phyloP scores from a whole-genome alignment of 2,113 vertebrate genomes.

The Hippocampus zosterae region DNA sequence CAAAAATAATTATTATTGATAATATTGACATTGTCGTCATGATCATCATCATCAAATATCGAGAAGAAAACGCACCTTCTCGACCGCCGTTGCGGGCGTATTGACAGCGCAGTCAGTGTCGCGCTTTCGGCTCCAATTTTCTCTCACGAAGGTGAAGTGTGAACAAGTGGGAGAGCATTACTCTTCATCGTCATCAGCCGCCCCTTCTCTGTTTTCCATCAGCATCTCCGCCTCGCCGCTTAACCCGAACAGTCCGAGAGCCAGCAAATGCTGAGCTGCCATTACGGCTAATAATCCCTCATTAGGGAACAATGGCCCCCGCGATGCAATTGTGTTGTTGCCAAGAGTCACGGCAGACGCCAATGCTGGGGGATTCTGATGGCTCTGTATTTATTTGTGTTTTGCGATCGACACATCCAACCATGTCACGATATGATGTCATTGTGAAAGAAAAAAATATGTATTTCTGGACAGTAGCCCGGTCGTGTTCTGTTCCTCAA shows the following conservation, averaged over 20 bases:
- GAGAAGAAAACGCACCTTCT: background rate
- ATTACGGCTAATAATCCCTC: constrained; percentile 47
- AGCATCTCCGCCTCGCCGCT: constrained; percentile 17
- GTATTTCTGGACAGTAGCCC: background rate
- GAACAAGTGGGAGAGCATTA: constrained; percentile 13
- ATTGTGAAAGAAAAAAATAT: background rate
- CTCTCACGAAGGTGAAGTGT: constrained; percentile 7
- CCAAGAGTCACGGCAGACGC: constrained; percentile 12
- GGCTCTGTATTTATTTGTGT: constrained; percentile 7
- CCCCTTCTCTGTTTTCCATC: constrained; percentile 12
- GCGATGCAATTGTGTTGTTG: constrained; percentile 20
- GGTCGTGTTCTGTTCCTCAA: background rate
- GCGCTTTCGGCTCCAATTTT: constrained; percentile 13
- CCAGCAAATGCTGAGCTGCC: constrained; percentile 28
- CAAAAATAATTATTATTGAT: too few relatives aligned
- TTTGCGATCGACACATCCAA: constrained; percentile 8
- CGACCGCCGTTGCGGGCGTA: background rate
- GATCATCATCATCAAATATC: too few relatives aligned
- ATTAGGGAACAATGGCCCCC: constrained; percentile 38
- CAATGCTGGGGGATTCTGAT: constrained; percentile 10
- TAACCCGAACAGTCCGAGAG: constrained; percentile 28
- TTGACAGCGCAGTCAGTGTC: constrained; percentile 12
- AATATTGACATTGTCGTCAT: too few relatives aligned
- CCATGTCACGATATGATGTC: constrained; percentile 1
- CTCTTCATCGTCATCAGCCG: constrained; percentile 21